These are phyloP conservation scores for Micropterix aruncella DNA, from an alignment of 2,888 invertebrate genomes.

Conservation along the genomic window DNA sequence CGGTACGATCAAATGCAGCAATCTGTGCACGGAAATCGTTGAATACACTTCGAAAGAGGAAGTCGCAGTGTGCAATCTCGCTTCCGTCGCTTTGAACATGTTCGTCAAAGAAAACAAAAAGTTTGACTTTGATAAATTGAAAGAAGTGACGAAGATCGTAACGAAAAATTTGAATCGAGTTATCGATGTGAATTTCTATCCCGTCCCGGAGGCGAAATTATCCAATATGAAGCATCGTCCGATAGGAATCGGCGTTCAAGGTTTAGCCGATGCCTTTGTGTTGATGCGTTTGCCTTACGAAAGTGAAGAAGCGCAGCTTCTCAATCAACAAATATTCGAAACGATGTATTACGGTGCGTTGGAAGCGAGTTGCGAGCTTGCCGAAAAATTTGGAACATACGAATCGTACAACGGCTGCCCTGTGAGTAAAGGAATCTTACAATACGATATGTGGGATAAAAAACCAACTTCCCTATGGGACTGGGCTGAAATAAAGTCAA, in stretches of 20 bases:
- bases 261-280: slow-evolving; percentile 93
- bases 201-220: slow-evolving; percentile 71
- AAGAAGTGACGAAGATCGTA: slow-evolving; percentile 74
- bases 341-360: slow-evolving; percentile 95
- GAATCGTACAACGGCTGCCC: slow-evolving; percentile 87
- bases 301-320: slow-evolving; percentile 64
- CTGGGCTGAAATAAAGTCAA: slow-evolving; percentile 70
- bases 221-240: slow-evolving; percentile 83
- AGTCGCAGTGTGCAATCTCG: slow-evolving; percentile 95
- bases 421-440: slow-evolving; percentile 87
- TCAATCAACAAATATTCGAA: slow-evolving; percentile 96
- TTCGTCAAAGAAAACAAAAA: slow-evolving; percentile 69
- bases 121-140: slow-evolving; percentile 80
- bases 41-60: slow-evolving; percentile 89
- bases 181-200: slow-evolving; percentile 94
- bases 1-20: slow-evolving; percentile 96
- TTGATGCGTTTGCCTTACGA: slow-evolving; percentile 89
- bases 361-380: slow-evolving; percentile 90
- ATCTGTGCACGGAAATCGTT: slow-evolving; percentile 95
- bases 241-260: slow-evolving; percentile 92
- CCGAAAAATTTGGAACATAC: slow-evolving; percentile 72
- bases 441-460: slow-evolving; percentile 96
- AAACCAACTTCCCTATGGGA: slow-evolving; percentile 79
- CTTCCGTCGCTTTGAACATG: slow-evolving; percentile 93
- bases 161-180: slow-evolving; percentile 92